Evolutionary conservation across 2,113 vertebrate genomes (phyloP).

Genomic region (Leptocoma aspasia): DNA sequence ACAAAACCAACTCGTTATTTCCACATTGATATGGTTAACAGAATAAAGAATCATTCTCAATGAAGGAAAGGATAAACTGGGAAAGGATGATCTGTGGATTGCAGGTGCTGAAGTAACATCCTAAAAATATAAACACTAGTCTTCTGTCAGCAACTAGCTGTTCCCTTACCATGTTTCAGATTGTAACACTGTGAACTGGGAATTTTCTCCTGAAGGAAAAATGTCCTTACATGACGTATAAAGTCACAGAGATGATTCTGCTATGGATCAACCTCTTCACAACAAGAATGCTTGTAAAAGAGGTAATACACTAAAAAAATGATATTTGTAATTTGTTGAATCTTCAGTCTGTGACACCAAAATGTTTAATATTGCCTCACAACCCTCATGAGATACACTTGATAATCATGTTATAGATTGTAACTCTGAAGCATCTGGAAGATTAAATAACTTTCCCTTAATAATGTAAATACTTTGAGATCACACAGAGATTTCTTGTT

Average conservation of each 20-base stretch:
- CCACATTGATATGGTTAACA: background rate
- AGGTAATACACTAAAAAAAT: background rate
- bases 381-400: background rate
- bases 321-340: background rate
- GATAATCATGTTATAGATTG: background rate
- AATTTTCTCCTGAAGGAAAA: background rate
- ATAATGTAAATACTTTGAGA: background rate
- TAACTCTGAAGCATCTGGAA: background rate
- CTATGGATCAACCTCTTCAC: background rate
- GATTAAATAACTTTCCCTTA: background rate
- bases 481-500: background rate
- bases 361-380: background rate
- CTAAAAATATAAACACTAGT: background rate
- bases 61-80: background rate
- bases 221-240: background rate
- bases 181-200: background rate
- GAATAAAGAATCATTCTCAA: background rate
- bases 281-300: background rate
- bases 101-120: background rate
- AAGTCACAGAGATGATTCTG: background rate
- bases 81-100: background rate
- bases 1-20: background rate
- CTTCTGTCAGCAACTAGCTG: background rate
- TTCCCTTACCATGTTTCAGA: background rate
- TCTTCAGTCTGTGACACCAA: background rate